phyloP scores from a whole-genome alignment of 1,140 invertebrate species.

The Hyles vespertilio region DNA sequence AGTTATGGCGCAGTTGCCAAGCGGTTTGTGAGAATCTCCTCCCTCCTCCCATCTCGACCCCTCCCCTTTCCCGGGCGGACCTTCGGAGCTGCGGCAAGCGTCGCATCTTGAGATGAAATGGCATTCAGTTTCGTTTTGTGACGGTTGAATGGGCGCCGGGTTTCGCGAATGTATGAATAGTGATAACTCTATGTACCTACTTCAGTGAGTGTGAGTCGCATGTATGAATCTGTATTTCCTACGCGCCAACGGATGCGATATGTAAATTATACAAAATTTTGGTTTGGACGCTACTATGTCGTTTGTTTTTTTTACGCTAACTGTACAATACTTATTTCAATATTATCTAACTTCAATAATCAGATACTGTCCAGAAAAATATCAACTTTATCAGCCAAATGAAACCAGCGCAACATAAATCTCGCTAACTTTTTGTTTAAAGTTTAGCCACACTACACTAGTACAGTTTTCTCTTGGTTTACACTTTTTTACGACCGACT shows the following conservation, averaged over 20 bases:
- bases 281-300: too few species aligned
- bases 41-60: slow-evolving; percentile 13
- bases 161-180: slow-evolving; percentile 23
- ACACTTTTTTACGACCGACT: slow-evolving; percentile 1
- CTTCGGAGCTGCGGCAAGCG: slow-evolving; percentile 29
- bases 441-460: background rate
- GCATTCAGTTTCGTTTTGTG: slow-evolving; percentile 51
- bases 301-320: too few species aligned
- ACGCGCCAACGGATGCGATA: background rate
- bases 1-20: slow-evolving; percentile 60
- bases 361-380: too few species aligned
- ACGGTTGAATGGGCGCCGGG: slow-evolving; percentile 45
- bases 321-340: too few species aligned
- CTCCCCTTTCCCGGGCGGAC: slow-evolving; percentile 19
- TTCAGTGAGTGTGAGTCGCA: background rate
- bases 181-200: background rate
- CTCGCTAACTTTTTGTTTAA: too few species aligned
- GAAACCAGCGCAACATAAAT: too few species aligned
- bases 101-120: slow-evolving; percentile 55
- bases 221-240: slow-evolving; percentile 10
- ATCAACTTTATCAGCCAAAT: too few species aligned
- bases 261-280: too few species aligned
- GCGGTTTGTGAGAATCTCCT: slow-evolving; percentile 21
- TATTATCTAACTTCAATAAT: too few species aligned
- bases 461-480: slow-evolving; percentile 1